Base-by-base conservation (phyloP, 2,113 vertebrate species). In the Irena cyanogastra region DNA sequence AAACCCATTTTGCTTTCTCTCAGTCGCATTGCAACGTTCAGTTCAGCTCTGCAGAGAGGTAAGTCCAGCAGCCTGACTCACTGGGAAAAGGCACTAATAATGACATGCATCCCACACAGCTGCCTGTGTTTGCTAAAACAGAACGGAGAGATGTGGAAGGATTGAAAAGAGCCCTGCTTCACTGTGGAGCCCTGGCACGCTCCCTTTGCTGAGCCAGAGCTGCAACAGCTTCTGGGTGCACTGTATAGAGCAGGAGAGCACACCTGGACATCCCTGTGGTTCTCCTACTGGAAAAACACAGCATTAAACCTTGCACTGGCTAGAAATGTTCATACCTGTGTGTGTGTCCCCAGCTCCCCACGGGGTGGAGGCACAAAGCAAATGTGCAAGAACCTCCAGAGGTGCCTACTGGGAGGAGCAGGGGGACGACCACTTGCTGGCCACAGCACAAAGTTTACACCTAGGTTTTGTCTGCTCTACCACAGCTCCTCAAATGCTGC, bases 321-420 rank as follows among this genome's bases (percentile, higher is more conserved):
- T 7, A n/a, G 56, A 71, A 83, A 68, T 16, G 6, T 3, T 31
- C 0, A 3, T 28, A 49, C 26, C 83, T 85, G 22, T 2, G 4
- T 2, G 4, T 9, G 13, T 1, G 10, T 3, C 9, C 24, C 24
- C 31, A 45, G 39, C 39, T 35, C 68, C 39, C 68, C 68, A 24
- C 2, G 7, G 53, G 41, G n/a, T 35, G 1, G 20, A 49, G 83
- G 7, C 12, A 30, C 68, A 82, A 77, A 87, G 39, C 21, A 70
- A 54, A 59, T 0, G 3, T 6, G 47, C 68, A 30, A 39, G 23
- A 57, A 87, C 69, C 83, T 83, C 41, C 27, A 75, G 37, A 54
- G 60, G 24, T 6, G 35, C 26, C 1, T 7, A 12, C 2, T 1
- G 0, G 26, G 27, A 28, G 22, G 13, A 54, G 37, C 6, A 3